Evolutionary conservation across 1,140 invertebrate genomes (phyloP).

Genomic region (Cydia pomonella): DNA sequence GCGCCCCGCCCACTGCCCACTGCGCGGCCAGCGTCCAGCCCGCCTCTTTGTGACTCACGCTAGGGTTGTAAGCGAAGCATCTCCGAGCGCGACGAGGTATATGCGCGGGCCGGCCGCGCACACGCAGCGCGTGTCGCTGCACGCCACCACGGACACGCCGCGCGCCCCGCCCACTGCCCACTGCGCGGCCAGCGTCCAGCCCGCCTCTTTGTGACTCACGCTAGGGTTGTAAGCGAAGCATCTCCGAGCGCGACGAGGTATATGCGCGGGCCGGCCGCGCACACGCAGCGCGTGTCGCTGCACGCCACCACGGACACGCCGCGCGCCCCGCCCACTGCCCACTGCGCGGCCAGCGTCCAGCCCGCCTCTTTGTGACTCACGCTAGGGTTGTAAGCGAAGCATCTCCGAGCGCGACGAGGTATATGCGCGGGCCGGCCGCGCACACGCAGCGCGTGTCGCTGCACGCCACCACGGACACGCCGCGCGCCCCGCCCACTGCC

Average conservation of each 20-base stretch:
- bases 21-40: constrained; percentile 87
- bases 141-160: constrained; percentile 93
- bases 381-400: constrained; percentile 71
- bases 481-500: constrained; percentile 87
- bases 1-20: constrained; percentile 89
- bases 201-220: constrained; percentile 85
- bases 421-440: constrained; percentile 93
- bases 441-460: constrained; percentile 92
- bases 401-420: constrained; percentile 91
- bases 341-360: constrained; percentile 87
- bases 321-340: constrained; percentile 87
- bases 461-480: constrained; percentile 94
- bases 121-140: constrained; percentile 91
- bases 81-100: constrained; percentile 92
- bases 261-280: constrained; percentile 93
- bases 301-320: constrained; percentile 95
- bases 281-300: constrained; percentile 91
- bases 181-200: constrained; percentile 86
- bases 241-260: constrained; percentile 93
- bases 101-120: constrained; percentile 94
- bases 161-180: constrained; percentile 89
- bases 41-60: constrained; percentile 85
- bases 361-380: constrained; percentile 86
- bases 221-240: constrained; percentile 67
- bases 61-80: constrained; percentile 67